phyloP scores from a whole-genome alignment of 92 coral and sea anemone genomes.

The Porites lobata region DNA sequence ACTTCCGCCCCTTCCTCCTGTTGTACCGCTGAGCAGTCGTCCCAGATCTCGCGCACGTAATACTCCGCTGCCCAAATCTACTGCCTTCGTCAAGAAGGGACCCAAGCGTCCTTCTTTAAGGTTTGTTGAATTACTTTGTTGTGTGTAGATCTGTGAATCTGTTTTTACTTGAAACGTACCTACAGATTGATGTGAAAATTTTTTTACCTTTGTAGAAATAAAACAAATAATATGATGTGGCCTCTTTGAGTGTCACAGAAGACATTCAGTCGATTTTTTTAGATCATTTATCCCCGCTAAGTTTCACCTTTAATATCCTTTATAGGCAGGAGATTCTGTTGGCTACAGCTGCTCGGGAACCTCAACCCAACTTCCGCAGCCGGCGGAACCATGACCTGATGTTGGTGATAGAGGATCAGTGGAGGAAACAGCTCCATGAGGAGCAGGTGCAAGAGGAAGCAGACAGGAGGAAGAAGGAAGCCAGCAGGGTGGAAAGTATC shows the following conservation, averaged over 20 bases:
- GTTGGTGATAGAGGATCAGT: conserved; percentile 90
- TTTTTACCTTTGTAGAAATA: too few relatives aligned
- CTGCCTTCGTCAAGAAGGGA: conserved; percentile 46
- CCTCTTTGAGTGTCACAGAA: too few relatives aligned
- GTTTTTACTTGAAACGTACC: too few relatives aligned
- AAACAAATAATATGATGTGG: too few relatives aligned
- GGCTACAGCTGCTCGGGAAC: conserved; percentile 87
- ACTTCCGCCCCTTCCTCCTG: conserved; percentile 83
- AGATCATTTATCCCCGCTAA: too few relatives aligned
- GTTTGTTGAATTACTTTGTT: conserved; percentile 21
- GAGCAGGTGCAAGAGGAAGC: conserved; percentile 80
- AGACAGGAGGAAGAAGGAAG: conserved; percentile 71
- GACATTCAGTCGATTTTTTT: background rate
- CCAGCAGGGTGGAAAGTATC: conserved; percentile 30
- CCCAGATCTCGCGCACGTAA: conserved; percentile 76
- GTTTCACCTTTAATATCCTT: background rate
- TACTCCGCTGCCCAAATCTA: conserved; percentile 27
- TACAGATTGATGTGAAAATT: too few relatives aligned
- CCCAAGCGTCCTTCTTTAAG: conserved; percentile 84
- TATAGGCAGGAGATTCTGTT: conserved; percentile 89
- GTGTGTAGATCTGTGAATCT: too few relatives aligned
- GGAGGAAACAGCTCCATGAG: conserved; percentile 93
- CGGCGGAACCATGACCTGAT: conserved; percentile 90
- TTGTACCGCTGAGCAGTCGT: conserved; percentile 66
- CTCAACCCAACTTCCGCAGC: conserved; percentile 82